Evolutionary conservation across 30 jellyfish, hydroid and myxozoan genomes (phyloP).

Genomic region (Aurelia aurita complex sp. Pacific): DNA sequence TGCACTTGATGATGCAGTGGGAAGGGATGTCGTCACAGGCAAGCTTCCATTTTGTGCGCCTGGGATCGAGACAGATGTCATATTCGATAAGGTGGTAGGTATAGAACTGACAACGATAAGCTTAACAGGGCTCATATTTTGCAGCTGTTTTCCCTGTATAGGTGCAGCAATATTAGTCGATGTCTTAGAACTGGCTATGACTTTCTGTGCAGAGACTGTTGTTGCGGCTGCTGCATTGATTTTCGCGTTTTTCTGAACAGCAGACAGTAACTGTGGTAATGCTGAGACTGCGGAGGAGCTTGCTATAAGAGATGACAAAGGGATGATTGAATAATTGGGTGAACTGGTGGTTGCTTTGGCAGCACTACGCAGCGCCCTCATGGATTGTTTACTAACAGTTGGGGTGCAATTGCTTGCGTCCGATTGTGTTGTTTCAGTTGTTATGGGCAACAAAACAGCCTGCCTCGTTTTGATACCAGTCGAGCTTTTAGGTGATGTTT

Average conservation of each 20-base stretch:
- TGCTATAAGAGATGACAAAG: conserved; percentile 39
- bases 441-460: conserved; percentile 59
- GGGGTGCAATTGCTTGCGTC: background rate
- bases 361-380: conserved; percentile 59
- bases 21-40: background rate
- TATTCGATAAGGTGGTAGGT: conserved; percentile 2
- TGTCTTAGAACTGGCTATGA: conserved; percentile 2
- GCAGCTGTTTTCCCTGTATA: background rate
- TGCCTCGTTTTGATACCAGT: conserved; percentile 57
- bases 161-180: background rate
- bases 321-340: conserved; percentile 56
- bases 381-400: conserved; percentile 9
- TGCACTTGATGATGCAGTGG: background rate
- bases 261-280: conserved; percentile 35
- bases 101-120: conserved; percentile 39
- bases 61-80: background rate
- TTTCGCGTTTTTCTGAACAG: conserved; percentile 14
- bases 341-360: conserved; percentile 14
- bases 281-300: conserved; percentile 59
- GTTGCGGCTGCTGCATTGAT: background rate
- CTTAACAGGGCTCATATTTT: conserved; percentile 19
- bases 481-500: conserved; percentile 45
- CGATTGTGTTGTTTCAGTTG: conserved; percentile 11
- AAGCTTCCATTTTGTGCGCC: background rate
- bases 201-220: conserved; percentile 30